Percentiles rank a stretch among this genome's conserved stretches.
Evolutionary conservation across 30 jellyfish, hydroid and myxozoan genomes (phyloP).

Genomic region (Aurelia aurita): DNA sequence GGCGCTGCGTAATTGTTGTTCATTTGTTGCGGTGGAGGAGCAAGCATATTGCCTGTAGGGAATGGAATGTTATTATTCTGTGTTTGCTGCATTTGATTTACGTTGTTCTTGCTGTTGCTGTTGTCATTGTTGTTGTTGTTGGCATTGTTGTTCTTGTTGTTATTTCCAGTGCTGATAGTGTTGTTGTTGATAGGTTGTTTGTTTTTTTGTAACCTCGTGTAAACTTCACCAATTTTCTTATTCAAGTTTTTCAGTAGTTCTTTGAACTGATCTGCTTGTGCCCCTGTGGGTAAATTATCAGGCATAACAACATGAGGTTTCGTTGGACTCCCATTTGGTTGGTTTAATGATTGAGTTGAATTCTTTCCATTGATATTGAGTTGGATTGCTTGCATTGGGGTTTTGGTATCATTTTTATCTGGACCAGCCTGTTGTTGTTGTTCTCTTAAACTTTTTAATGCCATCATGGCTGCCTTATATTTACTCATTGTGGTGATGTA

Average conservation of each 20-base stretch:
- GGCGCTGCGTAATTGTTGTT: slow-evolving; percentile 32
- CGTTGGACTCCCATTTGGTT: slow-evolving; percentile 34
- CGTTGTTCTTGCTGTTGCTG: slow-evolving; percentile 1
- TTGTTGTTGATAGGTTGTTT: too few relatives aligned
- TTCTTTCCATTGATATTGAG: slow-evolving; percentile 3
- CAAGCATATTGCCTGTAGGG: slow-evolving; percentile 32
- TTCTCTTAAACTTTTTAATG: slow-evolving; percentile 39
- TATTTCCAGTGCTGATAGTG: slow-evolving; percentile 13
- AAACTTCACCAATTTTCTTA: slow-evolving; percentile 89
- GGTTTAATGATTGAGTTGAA: neutral
- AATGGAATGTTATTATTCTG: neutral
- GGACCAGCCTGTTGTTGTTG: slow-evolving; percentile 53
- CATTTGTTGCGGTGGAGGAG: slow-evolving; percentile 39
- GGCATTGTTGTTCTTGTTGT: slow-evolving; percentile 21
- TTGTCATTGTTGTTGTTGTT: neutral
- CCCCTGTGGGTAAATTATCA: slow-evolving; percentile 59
- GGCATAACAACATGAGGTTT: slow-evolving; percentile 77
- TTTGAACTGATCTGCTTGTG: slow-evolving; percentile 78
- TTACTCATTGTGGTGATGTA: slow-evolving; percentile 62
- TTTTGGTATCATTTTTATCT: neutral
- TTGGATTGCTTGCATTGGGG: slow-evolving; percentile 1
- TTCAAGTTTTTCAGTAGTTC: slow-evolving; percentile 78
- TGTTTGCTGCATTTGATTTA: neutral
- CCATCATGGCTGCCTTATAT: slow-evolving; percentile 71
- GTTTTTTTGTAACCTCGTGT: slow-evolving; percentile 57